Conservation (phyloP, 1,140 invertebrate species). For the Thaumatotibia leucotreta region DNA sequence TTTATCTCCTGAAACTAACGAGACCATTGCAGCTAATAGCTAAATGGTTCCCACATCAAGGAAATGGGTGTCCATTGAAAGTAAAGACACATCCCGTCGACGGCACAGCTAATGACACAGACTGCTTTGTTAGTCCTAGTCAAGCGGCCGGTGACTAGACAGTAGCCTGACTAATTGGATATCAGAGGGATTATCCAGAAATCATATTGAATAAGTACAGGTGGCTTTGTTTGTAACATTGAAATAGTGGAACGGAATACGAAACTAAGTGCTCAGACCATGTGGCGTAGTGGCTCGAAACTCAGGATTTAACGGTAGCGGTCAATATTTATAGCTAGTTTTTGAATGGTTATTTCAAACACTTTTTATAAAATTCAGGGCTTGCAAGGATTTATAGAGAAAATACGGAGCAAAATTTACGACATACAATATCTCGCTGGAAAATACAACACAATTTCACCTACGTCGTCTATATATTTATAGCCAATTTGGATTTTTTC, state of each 20-base stretch:
- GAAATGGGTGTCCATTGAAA: not conserved
- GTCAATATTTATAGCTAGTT: too few relatives aligned
- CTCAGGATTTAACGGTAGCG: not conserved
- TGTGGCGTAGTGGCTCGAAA: not conserved
- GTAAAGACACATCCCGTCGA: not conserved
- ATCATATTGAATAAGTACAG: not conserved
- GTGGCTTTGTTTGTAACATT: not conserved
- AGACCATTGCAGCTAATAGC: not conserved
- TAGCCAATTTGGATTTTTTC: not conserved
- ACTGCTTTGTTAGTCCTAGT: conserved; percentile 6
- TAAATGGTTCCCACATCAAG: not conserved
- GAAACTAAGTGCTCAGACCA: not conserved
- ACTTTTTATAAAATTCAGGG: too few relatives aligned
- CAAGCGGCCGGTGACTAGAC: not conserved
- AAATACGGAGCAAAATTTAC: not conserved
- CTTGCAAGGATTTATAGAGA: too few relatives aligned
- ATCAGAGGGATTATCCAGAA: not conserved
- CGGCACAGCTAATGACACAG: not conserved
- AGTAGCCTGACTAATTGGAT: conserved; percentile 3
- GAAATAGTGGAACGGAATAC: not conserved
- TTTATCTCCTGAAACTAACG: not conserved
- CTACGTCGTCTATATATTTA: not conserved
- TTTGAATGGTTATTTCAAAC: too few relatives aligned
- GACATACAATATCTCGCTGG: not conserved
- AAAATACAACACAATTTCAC: not conserved